Conservation (phyloP, 2,888 invertebrate genomes). For the Pyrrhosoma nymphula region DNA sequence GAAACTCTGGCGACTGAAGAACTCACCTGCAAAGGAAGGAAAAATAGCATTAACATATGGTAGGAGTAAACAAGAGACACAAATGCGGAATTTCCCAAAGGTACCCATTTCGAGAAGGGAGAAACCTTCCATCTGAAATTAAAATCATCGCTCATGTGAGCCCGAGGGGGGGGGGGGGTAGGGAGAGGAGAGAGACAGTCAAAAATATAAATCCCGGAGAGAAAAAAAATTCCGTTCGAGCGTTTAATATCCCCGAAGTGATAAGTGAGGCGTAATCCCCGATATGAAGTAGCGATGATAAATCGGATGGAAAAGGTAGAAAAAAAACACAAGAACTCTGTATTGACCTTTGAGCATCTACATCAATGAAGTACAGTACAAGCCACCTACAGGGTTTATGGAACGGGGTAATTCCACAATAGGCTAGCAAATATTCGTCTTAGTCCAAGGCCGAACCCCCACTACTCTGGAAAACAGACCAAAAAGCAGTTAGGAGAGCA, state of each 20-base stretch:
- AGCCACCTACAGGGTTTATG: too few species aligned
- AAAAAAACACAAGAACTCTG: background rate
- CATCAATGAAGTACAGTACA: too few species aligned
- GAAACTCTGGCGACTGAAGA: background rate
- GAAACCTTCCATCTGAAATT: background rate
- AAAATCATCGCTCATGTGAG: background rate
- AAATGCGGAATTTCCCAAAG: background rate
- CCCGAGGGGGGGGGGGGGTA: background rate
- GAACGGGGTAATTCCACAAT: too few species aligned
- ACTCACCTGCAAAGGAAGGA: constrained; percentile 10
- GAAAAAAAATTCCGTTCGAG: background rate
- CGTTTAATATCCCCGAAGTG: background rate
- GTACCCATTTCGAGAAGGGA: background rate
- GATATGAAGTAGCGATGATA: background rate
- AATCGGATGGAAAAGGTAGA: background rate
- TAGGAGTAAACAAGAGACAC: background rate
- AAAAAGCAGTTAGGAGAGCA: too few species aligned
- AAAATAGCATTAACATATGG: background rate
- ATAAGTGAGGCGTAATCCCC: background rate
- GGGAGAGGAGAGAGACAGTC: background rate
- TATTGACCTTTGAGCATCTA: background rate
- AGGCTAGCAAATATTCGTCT: too few species aligned
- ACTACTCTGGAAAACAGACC: too few species aligned
- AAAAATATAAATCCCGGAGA: background rate
- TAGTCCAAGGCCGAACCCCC: too few species aligned